Conservation (phyloP, 2,888 invertebrate species). For the Chorisops tibialis region DNA sequence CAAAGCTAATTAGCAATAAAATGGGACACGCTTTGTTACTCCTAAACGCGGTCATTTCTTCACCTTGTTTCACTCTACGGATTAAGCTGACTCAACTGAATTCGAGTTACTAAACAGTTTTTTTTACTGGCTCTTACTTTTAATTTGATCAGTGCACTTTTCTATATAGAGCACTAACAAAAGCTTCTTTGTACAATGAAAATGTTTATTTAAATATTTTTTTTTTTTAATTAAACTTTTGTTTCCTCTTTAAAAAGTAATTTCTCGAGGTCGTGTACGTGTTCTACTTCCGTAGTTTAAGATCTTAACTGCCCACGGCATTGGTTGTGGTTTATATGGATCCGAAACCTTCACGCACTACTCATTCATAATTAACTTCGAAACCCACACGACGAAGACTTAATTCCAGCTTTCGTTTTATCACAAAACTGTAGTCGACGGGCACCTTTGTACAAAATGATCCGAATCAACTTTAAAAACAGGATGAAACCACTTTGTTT, state of each 20-base stretch:
- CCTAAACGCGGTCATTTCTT: constrained; percentile 23
- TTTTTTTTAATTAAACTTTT: constrained; percentile 1
- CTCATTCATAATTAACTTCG: no score
- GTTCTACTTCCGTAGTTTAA: not conserved
- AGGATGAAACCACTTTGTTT: no score
- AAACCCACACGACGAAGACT: no score
- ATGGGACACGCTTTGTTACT: constrained; percentile 43
- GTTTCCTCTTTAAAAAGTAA: no score
- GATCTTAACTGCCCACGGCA: no score
- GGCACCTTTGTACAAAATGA: no score
- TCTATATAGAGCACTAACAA: constrained; percentile 29
- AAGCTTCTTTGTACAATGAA: constrained; percentile 20
- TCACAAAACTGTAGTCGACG: no score
- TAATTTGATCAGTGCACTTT: not conserved
- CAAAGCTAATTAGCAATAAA: constrained; percentile 51
- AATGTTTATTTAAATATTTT: constrained; percentile 8
- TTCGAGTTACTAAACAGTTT: not conserved
- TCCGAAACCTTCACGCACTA: no score
- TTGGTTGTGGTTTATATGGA: no score
- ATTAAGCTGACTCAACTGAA: not conserved
- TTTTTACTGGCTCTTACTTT: not conserved
- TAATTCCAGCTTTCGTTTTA: no score
- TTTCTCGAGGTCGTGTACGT: constrained; percentile 30
- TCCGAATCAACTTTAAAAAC: no score
- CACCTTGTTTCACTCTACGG: not conserved